Percentiles rank a stretch among this genome's conserved stretches.
Evolutionary conservation across 2,888 invertebrate genomes (phyloP).

Genomic region (Cheiracanthium punctorium): DNA sequence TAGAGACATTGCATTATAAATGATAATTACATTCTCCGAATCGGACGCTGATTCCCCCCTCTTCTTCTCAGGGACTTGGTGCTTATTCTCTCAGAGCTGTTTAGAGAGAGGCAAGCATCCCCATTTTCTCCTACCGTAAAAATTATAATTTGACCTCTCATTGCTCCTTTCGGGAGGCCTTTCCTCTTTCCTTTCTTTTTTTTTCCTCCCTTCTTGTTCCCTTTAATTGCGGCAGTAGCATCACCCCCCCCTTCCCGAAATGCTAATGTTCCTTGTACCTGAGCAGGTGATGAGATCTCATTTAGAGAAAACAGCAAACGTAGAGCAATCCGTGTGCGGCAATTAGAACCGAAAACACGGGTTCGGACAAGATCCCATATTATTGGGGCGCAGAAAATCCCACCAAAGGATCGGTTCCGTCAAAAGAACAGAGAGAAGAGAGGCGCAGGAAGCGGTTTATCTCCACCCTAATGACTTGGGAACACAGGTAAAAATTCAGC

Average conservation of each 20-base stretch:
- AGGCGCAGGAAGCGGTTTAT: constrained; percentile 40
- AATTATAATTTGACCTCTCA: background rate
- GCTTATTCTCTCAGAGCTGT: too few relatives aligned
- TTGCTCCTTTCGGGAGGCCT: too few relatives aligned
- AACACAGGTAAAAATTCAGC: constrained; percentile 53
- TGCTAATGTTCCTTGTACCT: background rate
- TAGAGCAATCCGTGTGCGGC: background rate
- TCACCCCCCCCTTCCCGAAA: too few relatives aligned
- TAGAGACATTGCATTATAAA: background rate
- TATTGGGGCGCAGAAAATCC: constrained; percentile 16
- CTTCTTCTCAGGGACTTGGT: background rate
- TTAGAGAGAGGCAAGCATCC: too few relatives aligned
- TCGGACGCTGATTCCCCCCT: background rate
- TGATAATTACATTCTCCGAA: background rate
- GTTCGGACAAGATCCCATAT: background rate
- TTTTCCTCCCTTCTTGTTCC: background rate
- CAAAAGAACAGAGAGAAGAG: constrained; percentile 9
- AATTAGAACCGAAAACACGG: background rate
- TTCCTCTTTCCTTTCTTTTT: background rate
- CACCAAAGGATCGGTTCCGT: constrained; percentile 1
- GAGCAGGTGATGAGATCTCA: background rate
- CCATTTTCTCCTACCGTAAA: background rate
- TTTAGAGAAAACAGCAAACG: background rate
- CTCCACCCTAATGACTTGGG: constrained; percentile 59
- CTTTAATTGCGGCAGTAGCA: too few relatives aligned